Base-by-base conservation (phyloP, 2,888 invertebrate species). In the Yponomeuta cagnagella region DNA sequence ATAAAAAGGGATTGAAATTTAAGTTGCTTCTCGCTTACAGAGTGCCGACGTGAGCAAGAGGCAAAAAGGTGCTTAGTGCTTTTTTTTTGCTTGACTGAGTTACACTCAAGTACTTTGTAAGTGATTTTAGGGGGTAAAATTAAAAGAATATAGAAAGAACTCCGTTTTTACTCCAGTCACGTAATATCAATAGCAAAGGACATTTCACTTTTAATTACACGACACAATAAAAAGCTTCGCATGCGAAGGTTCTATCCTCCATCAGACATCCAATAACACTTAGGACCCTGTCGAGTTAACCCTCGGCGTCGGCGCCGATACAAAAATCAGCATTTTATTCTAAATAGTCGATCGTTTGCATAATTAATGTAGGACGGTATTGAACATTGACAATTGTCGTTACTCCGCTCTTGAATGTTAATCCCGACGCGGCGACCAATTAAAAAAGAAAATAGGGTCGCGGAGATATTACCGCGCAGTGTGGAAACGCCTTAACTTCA, bases 301-400 rank as follows among this genome's bases (percentile, higher is more conserved):
- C 52, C 52, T 58, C 80, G 15, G 79, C 78, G 78, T 76, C 75
- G 73, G 71, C 76, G 75, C 73, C 65, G 75, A 75, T 79, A 80
- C n/a, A 82, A 79, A 82, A 80, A 79, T 77, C 74, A 71, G 76
- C 79, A 80, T 79, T 82, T 81, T 77, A 78, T 79, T 77, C 73
- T 65, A 70, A 70, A 70, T 70, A 70, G 70, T 70, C 43, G 12
- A 70, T 79, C 82, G 82, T 87, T 87, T 86, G 86, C 86, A 88
- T 88, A 87, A 86, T 87, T 82, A 86, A 85, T 82, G 80, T 79
- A 77, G 79, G 76, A 73, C 78, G 78, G 81, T 83, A 82, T 83
- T 82, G 82, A 78, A 81, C 79, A 79, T 76, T 72, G 78, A 77
- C 77, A 75, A 77, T 69, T 69, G 69, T 63, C 63, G 69, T 69